A percentile compares a stretch with the other conserved stretches of the same genome.
Evolutionary conservation across 2,888 invertebrate genomes (phyloP).

Genomic region (Athalia rosae): DNA sequence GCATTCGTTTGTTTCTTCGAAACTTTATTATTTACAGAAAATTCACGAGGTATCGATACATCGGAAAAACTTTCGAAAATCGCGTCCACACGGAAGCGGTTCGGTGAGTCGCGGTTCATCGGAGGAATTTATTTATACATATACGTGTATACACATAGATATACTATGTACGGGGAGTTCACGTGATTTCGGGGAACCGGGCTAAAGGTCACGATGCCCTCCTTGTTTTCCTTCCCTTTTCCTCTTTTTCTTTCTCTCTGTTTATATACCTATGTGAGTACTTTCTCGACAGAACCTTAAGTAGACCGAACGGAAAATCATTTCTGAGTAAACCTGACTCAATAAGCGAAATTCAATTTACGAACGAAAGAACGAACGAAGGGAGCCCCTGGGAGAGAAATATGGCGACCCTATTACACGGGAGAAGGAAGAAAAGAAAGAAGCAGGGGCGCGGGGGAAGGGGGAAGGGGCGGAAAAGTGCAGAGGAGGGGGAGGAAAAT

Average conservation of each 20-base stretch:
- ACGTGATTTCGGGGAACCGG: no score
- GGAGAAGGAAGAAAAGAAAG: not conserved
- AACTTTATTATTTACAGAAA: no score
- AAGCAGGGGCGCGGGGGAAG: not conserved
- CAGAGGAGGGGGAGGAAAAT: slow-evolving; percentile 19
- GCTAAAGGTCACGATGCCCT: slow-evolving; percentile 31
- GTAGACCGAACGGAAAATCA: slow-evolving; percentile 46
- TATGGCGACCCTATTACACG: slow-evolving; percentile 12
- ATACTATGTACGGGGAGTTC: no score
- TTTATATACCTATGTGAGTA: not conserved
- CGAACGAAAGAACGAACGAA: slow-evolving; percentile 27
- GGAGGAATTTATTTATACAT: no score
- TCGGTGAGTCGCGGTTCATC: no score
- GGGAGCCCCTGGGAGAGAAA: slow-evolving; percentile 31
- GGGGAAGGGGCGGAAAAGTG: not conserved
- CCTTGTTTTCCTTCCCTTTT: not conserved
- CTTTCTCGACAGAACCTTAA: slow-evolving; percentile 39
- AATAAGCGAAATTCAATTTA: slow-evolving; percentile 43
- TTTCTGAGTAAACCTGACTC: slow-evolving; percentile 45
- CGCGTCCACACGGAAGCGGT: no score
- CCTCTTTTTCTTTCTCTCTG: not conserved
- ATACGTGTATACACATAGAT: no score
- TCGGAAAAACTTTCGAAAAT: no score
- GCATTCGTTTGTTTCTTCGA: no score
- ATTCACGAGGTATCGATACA: no score